Percentiles rank a stretch among this genome's conserved stretches.
Conservation (phyloP, 2,113 vertebrate species). For the Peromyscus californicus region DNA sequence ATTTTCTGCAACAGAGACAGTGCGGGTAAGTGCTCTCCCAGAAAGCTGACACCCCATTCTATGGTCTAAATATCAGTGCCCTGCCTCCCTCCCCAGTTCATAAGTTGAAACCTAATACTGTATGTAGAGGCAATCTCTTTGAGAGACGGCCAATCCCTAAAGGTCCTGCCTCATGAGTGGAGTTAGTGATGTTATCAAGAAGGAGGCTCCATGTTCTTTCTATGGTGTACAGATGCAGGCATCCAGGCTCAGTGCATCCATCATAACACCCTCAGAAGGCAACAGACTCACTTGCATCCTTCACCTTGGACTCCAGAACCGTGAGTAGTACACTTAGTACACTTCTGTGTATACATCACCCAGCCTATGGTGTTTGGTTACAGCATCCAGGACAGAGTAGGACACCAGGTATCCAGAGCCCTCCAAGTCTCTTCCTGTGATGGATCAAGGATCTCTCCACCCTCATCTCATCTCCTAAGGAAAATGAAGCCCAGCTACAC, state of each 20-base stretch:
- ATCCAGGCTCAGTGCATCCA: accelerated
- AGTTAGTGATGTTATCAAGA: not conserved
- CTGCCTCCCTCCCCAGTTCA: no score
- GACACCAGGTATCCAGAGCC: no score
- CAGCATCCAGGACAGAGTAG: no score
- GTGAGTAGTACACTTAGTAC: no score
- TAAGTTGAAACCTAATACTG: no score
- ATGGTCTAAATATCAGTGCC: not conserved
- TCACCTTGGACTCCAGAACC: not conserved
- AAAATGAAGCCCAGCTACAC: not conserved
- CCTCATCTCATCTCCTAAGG: not conserved
- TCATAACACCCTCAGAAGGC: no score
- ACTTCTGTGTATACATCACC: accelerated
- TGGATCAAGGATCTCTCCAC: not conserved
- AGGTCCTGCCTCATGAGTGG: not conserved
- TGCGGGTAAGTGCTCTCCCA: not conserved
- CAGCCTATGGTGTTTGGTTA: not conserved
- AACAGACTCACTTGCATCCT: accelerated
- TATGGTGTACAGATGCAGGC: accelerated
- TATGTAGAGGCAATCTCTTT: not conserved
- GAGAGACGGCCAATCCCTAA: accelerated
- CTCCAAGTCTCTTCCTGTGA: not conserved
- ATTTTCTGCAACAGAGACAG: not conserved
- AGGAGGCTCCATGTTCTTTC: not conserved
- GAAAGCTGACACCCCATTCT: not conserved